phyloP scores from a whole-genome alignment of 30 jellyfish, hydroid and myxozoan species.

The Rhopilema esculentum region DNA sequence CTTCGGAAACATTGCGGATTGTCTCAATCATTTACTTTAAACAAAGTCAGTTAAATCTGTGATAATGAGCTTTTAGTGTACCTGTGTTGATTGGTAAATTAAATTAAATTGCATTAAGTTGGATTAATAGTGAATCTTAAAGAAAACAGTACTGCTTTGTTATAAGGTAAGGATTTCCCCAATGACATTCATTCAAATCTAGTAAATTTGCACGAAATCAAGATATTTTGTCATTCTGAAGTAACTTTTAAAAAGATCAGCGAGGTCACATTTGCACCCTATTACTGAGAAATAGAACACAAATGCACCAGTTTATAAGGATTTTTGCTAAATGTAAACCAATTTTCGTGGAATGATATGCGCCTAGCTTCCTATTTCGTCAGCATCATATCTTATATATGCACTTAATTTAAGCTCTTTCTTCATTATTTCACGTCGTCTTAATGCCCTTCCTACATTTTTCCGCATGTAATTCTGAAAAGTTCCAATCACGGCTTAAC shows the following conservation, averaged over 20 bases:
- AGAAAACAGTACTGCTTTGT: background rate
- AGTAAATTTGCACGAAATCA: background rate
- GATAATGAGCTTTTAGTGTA: background rate
- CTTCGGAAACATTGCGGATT: slow-evolving; percentile 49
- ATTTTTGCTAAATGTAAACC: no score
- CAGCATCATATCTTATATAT: no score
- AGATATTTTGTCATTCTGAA: background rate
- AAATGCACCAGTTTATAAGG: background rate
- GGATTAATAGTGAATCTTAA: background rate
- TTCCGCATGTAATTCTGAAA: no score
- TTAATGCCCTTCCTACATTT: no score
- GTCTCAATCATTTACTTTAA: slow-evolving; percentile 28
- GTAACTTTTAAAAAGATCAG: background rate
- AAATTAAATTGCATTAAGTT: background rate
- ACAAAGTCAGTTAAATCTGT: slow-evolving; percentile 8
- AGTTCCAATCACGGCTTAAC: no score
- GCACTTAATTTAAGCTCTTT: no score
- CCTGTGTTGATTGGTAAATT: background rate
- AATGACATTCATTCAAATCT: background rate
- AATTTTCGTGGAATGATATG: no score
- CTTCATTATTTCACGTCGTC: no score
- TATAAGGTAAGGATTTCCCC: background rate
- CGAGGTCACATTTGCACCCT: background rate
- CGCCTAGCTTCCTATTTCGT: no score
- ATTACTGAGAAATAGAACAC: background rate